Conservation (phyloP, 2,888 invertebrate genomes). For the Phalangium opilio region DNA sequence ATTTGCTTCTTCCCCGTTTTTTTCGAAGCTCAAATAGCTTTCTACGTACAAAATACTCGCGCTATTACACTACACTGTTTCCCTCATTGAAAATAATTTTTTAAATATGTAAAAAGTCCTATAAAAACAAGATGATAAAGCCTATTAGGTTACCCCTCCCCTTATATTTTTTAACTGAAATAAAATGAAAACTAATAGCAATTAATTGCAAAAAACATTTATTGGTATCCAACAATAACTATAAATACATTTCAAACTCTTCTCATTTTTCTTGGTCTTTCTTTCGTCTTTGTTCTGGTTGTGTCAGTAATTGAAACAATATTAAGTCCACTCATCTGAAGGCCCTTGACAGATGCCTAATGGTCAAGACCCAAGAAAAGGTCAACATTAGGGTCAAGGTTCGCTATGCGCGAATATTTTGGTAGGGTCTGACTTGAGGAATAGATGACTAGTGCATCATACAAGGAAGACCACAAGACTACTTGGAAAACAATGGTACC, state of each 20-base stretch:
- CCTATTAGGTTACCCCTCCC: no score
- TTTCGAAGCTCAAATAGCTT: neutral
- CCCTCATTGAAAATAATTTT: no score
- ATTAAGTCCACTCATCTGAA: constrained; percentile 77
- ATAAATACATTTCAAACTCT: neutral
- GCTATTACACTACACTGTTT: no score
- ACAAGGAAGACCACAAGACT: no score
- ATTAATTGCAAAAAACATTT: no score
- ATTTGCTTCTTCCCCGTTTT: neutral
- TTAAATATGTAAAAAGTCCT: no score
- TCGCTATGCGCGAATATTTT: no score
- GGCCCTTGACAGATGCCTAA: constrained; percentile 79
- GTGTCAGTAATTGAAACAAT: constrained; percentile 85
- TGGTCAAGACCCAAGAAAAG: constrained; percentile 24
- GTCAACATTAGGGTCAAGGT: neutral
- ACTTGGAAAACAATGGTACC: no score
- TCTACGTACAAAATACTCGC: neutral
- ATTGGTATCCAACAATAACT: no score
- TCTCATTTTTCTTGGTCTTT: constrained; percentile 31
- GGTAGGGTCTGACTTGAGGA: neutral
- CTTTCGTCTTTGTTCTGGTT: constrained; percentile 39
- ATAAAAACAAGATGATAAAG: no score
- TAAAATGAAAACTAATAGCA: no score
- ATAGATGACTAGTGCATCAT: neutral
- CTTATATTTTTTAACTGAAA: no score